Evolutionary conservation across 2,113 vertebrate species (phyloP), one percentile per base, ranked within the genome.

Genomic region (Entelurus aequoreus): DNA sequence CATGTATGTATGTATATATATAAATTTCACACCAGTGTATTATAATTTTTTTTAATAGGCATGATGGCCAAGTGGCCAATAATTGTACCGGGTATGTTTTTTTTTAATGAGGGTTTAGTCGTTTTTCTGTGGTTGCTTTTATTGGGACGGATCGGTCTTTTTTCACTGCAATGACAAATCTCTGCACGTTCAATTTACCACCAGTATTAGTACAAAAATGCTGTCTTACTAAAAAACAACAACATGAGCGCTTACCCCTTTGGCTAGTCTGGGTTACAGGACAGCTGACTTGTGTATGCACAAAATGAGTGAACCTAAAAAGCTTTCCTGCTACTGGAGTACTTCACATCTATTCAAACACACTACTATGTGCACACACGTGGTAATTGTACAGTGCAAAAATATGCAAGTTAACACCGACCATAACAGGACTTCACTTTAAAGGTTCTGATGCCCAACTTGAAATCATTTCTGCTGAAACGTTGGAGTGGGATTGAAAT

Each of bases 161-260:
- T 65, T 54, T 79, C 62, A 85, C 71, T 78, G 79, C 72, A 75
- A 74, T 81, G 82, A 54, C 74, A 84, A 78, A 58, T 64, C 51
- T 57, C 62, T 65, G 59, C 68, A 67, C 66, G 76, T 78, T 75
- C 71, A 55, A 71, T 55, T 75, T 57, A 57, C 55, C 67, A 81
- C 70, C 76, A 76, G 62, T 71, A 86, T 87, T 83, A 86, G 78
- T 89, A 88, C 69, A 89, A 90, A 90, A 88, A 90, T 88, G 77
- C 65, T 62, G 57, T 81, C 58, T 75, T 83, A 84, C 83, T 85
- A 65, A 90, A 89, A 90, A 88, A 88, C 87, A 71, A 61, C 70
- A 63, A 54, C 28, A 28, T 28, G 28, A 65, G 77, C 62, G 71
- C 59, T 61, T 67, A 65, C 62, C 69, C 59, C 53, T 65, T 69